Percentiles rank a stretch among this genome's conserved stretches.
These are phyloP conservation scores for Malurus leucopterus DNA, from an alignment of 2,797 vertebrate species.

Conservation along the genomic window DNA sequence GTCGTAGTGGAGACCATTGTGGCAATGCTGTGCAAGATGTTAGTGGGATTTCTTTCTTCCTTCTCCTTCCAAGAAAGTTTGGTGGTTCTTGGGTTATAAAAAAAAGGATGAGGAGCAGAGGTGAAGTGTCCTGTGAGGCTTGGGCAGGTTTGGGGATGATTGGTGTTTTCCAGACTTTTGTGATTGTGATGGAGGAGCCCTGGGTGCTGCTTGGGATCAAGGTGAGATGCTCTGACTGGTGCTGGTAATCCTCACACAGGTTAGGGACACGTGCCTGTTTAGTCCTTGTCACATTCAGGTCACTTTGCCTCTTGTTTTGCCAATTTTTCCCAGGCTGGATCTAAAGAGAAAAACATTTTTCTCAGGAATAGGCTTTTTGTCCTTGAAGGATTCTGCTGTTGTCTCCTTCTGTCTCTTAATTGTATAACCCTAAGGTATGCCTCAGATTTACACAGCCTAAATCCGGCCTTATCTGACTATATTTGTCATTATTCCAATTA, in stretches of 20 bases:
- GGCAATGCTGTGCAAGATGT: not conserved
- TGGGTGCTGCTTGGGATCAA: not conserved
- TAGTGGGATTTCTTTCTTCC: not conserved
- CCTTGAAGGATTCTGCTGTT: conserved; percentile 39
- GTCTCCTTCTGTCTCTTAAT: conserved; percentile 24
- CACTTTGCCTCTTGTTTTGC: not conserved
- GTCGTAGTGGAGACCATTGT: not conserved
- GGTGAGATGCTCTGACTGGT: fast-evolving
- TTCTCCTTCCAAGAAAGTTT: not conserved
- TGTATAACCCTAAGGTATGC: conserved; percentile 37
- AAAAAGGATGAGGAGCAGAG: not conserved
- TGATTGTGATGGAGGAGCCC: not conserved
- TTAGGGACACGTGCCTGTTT: not conserved
- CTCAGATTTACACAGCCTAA: conserved; percentile 52
- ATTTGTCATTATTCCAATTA: conserved; percentile 65
- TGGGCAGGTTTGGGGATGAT: not conserved
- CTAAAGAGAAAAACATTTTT: conserved; percentile 13
- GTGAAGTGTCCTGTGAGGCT: not conserved
- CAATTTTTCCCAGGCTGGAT: not conserved
- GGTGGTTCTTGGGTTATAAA: not conserved
- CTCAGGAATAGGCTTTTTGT: conserved; percentile 32
- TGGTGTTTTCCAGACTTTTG: not conserved
- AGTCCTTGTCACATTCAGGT: not conserved
- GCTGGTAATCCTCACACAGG: fast-evolving
- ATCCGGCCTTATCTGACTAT: conserved; percentile 53